Evolutionary conservation across 2,797 vertebrate species (phyloP).

Genomic region (Sphenodon punctatus): DNA sequence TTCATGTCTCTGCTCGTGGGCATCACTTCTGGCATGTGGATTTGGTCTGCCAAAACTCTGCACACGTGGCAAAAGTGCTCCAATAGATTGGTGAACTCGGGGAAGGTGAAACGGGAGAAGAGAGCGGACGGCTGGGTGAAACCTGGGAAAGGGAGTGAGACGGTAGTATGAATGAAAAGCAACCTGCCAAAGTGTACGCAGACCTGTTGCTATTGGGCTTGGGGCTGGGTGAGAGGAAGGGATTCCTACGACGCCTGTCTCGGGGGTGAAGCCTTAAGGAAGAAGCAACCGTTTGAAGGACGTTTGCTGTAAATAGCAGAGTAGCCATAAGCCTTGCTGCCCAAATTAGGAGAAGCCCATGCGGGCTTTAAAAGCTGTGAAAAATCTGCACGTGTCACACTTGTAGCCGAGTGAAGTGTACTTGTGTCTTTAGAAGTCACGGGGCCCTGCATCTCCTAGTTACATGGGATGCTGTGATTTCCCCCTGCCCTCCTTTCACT

Average conservation of each 20-base stretch:
- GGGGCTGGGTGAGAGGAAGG: neutral
- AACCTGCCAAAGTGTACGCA: fast-evolving
- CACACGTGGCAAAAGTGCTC: constrained; percentile 98
- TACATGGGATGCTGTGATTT: neutral
- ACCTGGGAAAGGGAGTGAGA: constrained; percentile 93
- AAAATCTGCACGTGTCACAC: constrained; percentile 54
- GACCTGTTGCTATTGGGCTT: neutral
- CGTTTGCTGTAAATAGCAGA: neutral
- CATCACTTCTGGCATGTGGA: constrained; percentile 99
- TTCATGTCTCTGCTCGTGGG: constrained; percentile 98
- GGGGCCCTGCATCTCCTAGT: neutral
- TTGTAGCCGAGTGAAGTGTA: constrained; percentile 53
- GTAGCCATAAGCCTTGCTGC: constrained; percentile 57
- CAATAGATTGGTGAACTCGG: constrained; percentile 87
- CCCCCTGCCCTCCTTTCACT: neutral
- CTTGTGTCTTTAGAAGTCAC: constrained; percentile 25
- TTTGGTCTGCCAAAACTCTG: constrained; percentile 98
- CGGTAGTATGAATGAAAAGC: constrained; percentile 84
- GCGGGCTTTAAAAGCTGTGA: constrained; percentile 78
- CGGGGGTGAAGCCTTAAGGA: constrained; percentile 28
- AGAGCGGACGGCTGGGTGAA: constrained; percentile 90
- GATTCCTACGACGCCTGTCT: constrained; percentile 11
- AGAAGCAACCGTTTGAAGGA: constrained; percentile 25
- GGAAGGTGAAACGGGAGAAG: constrained; percentile 87
- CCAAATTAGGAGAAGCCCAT: constrained; percentile 65